phyloP scores from a whole-genome alignment of 2,113 vertebrate species.

The Mus musculus region GRCm39 chr9:111194501-111195000 shows the following conservation, averaged over 20 bases:
- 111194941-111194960: slow-evolving; percentile 87
- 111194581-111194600: slow-evolving; percentile 88
- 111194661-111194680: slow-evolving; percentile 89
- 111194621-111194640: slow-evolving; percentile 85
- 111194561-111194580: slow-evolving; percentile 92
- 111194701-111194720: slow-evolving; percentile 87
- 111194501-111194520: background rate
- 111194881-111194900: slow-evolving; percentile 91
- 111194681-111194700: slow-evolving; percentile 88
- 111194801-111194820: slow-evolving; percentile 89
- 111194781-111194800: slow-evolving; percentile 91
- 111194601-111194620: slow-evolving; percentile 88
- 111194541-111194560: slow-evolving; percentile 86
- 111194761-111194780: slow-evolving; percentile 90
- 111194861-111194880: slow-evolving; percentile 88
- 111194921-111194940: slow-evolving; percentile 85
- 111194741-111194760: slow-evolving; percentile 90
- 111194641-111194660: slow-evolving; percentile 85
- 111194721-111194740: slow-evolving; percentile 88
- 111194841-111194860: slow-evolving; percentile 31
- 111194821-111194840: slow-evolving; percentile 85
- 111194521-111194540: slow-evolving; percentile 75
- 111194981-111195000: slow-evolving; percentile 90
- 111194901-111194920: slow-evolving; percentile 88
- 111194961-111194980: slow-evolving; percentile 87